Evolutionary conservation across 2,797 vertebrate species (phyloP).

Genomic region (Melopsittacus undulatus): DNA sequence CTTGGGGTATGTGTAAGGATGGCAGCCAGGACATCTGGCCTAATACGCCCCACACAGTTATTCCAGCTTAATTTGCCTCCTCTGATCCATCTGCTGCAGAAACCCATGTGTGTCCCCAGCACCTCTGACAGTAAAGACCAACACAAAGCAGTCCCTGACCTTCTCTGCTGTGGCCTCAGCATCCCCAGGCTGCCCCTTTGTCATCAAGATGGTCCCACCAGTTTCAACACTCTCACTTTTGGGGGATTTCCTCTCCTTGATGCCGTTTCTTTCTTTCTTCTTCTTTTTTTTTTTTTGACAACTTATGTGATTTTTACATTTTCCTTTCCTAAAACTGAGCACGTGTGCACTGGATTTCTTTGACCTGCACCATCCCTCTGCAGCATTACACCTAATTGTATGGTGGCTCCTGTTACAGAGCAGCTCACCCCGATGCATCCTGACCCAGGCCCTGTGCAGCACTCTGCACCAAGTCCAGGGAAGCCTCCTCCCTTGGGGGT

Average conservation of each 20-base stretch:
- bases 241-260: background rate
- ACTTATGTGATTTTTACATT: background rate
- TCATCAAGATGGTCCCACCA: background rate
- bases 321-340: background rate
- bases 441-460: background rate
- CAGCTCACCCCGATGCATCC: background rate
- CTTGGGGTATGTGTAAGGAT: background rate
- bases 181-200: background rate
- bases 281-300: background rate
- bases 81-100: background rate
- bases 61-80: background rate
- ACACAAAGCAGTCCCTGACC: background rate
- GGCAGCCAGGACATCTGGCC: background rate
- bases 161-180: background rate
- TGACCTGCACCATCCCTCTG: background rate
- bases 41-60: background rate
- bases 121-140: background rate
- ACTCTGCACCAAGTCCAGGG: background rate
- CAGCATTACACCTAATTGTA: too few relatives aligned
- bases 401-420: background rate
- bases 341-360: background rate
- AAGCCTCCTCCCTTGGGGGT: background rate
- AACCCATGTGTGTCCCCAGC: background rate
- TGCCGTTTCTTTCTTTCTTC: rapidly evolving
- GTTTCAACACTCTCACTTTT: background rate